phyloP scores from a whole-genome alignment of 2,888 invertebrate genomes.

The Teleiodes luculella region DNA sequence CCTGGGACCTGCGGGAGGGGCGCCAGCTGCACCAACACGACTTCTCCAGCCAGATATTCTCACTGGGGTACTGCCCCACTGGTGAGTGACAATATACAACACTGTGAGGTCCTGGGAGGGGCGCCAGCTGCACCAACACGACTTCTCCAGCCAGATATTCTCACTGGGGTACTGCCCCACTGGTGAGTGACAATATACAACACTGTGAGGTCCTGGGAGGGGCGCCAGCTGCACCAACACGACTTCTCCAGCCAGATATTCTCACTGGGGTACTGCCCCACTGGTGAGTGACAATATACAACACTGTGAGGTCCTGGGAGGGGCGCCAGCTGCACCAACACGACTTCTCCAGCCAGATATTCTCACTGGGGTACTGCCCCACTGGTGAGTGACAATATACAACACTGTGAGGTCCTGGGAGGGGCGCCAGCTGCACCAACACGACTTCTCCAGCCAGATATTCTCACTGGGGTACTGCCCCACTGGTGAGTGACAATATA shows the following conservation, averaged over 20 bases:
- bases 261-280: conserved; percentile 94
- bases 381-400: conserved; percentile 83
- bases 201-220: conserved; percentile 98
- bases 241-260: conserved; percentile 95
- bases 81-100: conserved; percentile 87
- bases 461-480: conserved; percentile 95
- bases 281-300: conserved; percentile 84
- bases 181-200: conserved; percentile 87
- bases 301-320: conserved; percentile 98
- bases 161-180: conserved; percentile 95
- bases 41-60: conserved; percentile 94
- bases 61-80: conserved; percentile 94
- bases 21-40: conserved; percentile 96
- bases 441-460: conserved; percentile 95
- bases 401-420: conserved; percentile 99
- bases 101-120: conserved; percentile 99
- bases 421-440: conserved; percentile 95
- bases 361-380: conserved; percentile 94
- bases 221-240: conserved; percentile 95
- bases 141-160: conserved; percentile 94
- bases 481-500: conserved; percentile 83
- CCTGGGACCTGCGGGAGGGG: conserved; percentile 97
- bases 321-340: conserved; percentile 96
- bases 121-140: conserved; percentile 95
- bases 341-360: conserved; percentile 95